These are phyloP conservation scores for Xiphias gladius DNA, from an alignment of 2,113 vertebrate genomes.

Conservation along the genomic window DNA sequence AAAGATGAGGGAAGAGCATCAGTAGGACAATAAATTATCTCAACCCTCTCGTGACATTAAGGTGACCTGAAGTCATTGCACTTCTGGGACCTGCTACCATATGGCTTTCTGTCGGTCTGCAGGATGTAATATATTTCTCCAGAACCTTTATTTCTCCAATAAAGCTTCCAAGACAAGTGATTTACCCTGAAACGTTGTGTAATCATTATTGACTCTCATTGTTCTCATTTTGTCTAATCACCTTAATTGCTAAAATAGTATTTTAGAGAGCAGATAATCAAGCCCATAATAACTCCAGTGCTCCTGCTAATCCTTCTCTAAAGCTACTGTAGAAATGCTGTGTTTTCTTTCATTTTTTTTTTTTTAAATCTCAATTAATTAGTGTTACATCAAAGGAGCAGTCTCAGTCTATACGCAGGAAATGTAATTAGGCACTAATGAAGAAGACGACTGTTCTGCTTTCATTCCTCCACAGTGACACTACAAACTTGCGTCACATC, in stretches of 20 bases:
- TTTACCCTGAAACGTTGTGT: conserved; percentile 46
- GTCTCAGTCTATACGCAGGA: conserved; percentile 61
- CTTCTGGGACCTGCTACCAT: conserved; percentile 1
- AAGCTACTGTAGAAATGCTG: conserved; percentile 42
- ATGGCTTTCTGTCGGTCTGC: conserved; percentile 23
- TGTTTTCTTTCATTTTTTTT: conserved; percentile 9
- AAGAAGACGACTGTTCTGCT: conserved; percentile 56
- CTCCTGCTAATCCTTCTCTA: conserved; percentile 61
- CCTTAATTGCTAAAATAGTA: conserved; percentile 56
- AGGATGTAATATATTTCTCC: conserved; percentile 26
- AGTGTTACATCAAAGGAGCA: conserved; percentile 68
- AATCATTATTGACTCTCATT: conserved; percentile 57
- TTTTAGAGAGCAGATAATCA: conserved; percentile 62
- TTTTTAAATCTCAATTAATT: conserved; percentile 64
- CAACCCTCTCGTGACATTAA: conserved; percentile 23
- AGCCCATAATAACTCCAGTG: conserved; percentile 43
- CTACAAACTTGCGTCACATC: conserved; percentile 58
- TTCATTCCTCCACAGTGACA: conserved; percentile 54
- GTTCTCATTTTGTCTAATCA: conserved; percentile 58
- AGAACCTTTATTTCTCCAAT: conserved; percentile 5
- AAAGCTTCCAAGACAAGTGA: conserved; percentile 27
- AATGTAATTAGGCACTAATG: conserved; percentile 75
- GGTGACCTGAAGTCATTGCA: conserved; percentile 25
- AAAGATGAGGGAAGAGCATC: not conserved
- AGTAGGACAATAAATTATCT: conserved; percentile 42